Conservation (phyloP, 2,797 vertebrate species). For the Poeciliopsis turneri region DNA sequence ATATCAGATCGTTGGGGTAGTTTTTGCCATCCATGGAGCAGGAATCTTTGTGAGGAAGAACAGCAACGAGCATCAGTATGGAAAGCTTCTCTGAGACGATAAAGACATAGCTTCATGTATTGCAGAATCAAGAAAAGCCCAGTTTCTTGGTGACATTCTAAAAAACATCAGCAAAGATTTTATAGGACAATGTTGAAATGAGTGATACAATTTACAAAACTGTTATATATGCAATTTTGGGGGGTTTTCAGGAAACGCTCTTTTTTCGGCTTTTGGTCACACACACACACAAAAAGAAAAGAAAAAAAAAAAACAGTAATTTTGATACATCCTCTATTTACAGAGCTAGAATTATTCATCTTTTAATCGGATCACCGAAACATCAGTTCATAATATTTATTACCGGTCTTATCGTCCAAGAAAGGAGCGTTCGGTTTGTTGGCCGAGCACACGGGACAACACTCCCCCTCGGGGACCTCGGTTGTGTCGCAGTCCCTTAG, state of each 20-base stretch:
- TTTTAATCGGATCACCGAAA: conserved; percentile 10
- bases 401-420: conserved; percentile 37
- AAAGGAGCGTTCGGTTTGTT: conserved; percentile 24
- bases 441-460: conserved; percentile 49
- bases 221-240: neutral
- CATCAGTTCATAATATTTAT: conserved; percentile 35
- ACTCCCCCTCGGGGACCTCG: conserved; percentile 39
- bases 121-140: neutral
- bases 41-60: conserved; percentile 53
- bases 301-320: too few species aligned
- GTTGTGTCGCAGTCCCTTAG: conserved; percentile 28
- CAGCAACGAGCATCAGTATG: conserved; percentile 34
- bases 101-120: neutral
- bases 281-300: too few species aligned
- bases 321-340: neutral
- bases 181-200: neutral
- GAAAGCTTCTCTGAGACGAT: neutral
- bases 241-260: neutral
- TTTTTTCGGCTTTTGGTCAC: neutral
- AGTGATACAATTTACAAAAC: neutral
- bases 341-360: neutral
- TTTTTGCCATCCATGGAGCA: conserved; percentile 41
- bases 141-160: neutral
- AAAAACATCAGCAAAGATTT: neutral
- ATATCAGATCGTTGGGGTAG: conserved; percentile 59